Conservation (phyloP, 2,797 vertebrate species). For the Acrossocheilus wenchowensis region DNA sequence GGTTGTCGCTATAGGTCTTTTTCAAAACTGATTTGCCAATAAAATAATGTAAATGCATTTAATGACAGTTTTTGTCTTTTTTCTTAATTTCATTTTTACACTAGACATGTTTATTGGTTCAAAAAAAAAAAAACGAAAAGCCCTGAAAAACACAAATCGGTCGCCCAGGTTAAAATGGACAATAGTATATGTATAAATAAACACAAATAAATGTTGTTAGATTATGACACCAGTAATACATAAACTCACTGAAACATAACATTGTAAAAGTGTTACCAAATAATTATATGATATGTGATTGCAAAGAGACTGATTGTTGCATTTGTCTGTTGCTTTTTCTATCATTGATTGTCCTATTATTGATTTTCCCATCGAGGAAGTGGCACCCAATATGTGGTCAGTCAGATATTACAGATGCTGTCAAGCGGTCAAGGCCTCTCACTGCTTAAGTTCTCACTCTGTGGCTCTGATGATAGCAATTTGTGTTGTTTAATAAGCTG, state of each 20-base stretch:
- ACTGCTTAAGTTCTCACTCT: neutral
- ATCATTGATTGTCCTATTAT: neutral
- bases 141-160: neutral
- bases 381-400: neutral
- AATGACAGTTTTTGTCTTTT: neutral
- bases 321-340: slow-evolving; percentile 17
- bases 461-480: neutral
- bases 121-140: neutral
- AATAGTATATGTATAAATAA: neutral
- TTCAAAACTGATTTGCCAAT: neutral
- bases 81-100: neutral
- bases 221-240: neutral
- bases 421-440: neutral
- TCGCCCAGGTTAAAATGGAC: neutral
- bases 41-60: neutral
- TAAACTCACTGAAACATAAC: neutral
- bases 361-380: neutral
- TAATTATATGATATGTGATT: neutral
- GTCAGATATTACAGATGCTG: neutral
- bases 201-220: neutral
- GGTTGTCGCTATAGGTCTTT: neutral
- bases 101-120: neutral
- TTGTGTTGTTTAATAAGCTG: slow-evolving; percentile 1
- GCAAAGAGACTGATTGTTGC: neutral
- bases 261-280: neutral